phyloP scores from a whole-genome alignment of 2,113 vertebrate species.

The Orthochromis indermauri region DNA sequence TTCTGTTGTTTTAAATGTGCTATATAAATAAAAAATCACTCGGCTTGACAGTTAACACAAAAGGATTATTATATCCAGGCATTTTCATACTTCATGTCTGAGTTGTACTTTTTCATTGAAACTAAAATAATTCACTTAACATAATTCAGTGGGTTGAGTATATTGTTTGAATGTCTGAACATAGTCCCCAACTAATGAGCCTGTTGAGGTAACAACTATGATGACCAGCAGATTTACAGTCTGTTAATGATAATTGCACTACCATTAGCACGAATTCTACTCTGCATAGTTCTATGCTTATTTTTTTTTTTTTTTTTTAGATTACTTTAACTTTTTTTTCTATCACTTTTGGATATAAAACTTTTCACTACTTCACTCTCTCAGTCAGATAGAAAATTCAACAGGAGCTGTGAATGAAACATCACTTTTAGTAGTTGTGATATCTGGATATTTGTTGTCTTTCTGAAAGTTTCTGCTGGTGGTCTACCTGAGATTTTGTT shows the following conservation, averaged over 20 bases:
- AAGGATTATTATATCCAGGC: neutral
- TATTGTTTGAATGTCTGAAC: neutral
- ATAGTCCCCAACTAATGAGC: neutral
- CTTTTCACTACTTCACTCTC: neutral
- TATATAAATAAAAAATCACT: neutral
- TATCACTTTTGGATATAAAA: neutral
- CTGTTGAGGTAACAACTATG: neutral
- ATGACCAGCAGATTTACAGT: neutral
- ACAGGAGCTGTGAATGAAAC: neutral
- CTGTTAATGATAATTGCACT: neutral
- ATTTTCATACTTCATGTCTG: neutral
- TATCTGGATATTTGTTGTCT: neutral
- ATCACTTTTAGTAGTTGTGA: neutral
- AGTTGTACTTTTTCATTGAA: neutral
- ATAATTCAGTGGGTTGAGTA: neutral
- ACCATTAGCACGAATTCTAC: neutral
- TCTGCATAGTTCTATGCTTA: neutral
- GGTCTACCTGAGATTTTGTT: neutral
- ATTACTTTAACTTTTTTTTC: neutral
- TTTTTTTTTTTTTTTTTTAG: neutral
- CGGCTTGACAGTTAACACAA: neutral
- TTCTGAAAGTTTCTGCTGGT: neutral
- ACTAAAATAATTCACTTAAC: neutral
- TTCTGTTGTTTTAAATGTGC: neutral
- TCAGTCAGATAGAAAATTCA: neutral